Conservation (phyloP, 2,797 vertebrate genomes). For the Sciurus carolinensis region DNA sequence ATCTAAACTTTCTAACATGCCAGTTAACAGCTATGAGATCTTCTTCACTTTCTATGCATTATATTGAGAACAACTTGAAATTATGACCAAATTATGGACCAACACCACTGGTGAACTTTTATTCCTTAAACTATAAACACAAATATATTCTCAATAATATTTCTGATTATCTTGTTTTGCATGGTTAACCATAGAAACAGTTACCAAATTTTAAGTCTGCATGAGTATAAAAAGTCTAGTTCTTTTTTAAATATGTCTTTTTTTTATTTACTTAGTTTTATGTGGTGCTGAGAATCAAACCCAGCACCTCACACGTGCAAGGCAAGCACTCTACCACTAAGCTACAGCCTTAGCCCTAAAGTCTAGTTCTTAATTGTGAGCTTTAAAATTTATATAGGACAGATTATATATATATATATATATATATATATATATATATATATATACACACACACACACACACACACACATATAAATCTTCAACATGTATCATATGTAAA, state of each 20-base stretch:
- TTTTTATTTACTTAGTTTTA: too few species aligned
- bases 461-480: not conserved
- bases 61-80: not conserved
- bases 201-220: constrained; percentile 55
- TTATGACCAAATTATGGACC: not conserved
- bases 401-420: not conserved
- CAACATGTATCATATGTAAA: not conserved
- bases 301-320: too few species aligned
- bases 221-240: not conserved
- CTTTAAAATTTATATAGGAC: not conserved
- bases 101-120: not conserved
- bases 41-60: not conserved
- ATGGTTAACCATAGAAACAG: not conserved
- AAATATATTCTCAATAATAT: not conserved
- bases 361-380: not conserved
- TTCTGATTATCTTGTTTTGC: constrained; percentile 23
- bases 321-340: too few species aligned
- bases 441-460: too few species aligned
- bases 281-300: too few species aligned
- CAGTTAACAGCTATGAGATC: not conserved
- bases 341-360: not conserved
- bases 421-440: not conserved
- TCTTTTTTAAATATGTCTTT: not conserved
- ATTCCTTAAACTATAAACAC: constrained; percentile 13
- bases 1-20: not conserved